phyloP scores from a whole-genome alignment of 2,797 vertebrate species.

The Varecia variegata region DNA sequence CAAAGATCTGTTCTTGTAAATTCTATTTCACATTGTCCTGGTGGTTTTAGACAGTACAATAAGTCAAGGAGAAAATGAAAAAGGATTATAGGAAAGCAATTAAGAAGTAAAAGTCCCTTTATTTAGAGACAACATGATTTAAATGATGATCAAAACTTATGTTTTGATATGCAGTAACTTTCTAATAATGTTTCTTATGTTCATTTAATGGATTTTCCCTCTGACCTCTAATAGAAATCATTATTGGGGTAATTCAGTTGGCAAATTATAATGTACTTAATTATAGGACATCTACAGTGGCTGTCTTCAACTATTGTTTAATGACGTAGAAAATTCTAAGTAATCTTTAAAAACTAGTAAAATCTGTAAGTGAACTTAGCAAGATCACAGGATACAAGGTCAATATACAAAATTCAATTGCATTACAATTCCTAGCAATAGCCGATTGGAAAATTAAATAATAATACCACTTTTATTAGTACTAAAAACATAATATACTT shows the following conservation, averaged over 20 bases:
- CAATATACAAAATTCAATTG: not conserved
- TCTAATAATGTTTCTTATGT: not conserved
- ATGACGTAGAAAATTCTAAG: not conserved
- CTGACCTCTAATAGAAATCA: not conserved
- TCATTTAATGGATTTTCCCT: not conserved
- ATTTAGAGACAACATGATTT: not conserved
- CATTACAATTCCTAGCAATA: not conserved
- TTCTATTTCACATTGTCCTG: not conserved
- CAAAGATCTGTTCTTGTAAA: not conserved
- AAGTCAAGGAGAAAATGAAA: not conserved
- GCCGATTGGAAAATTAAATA: not conserved
- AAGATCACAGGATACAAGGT: not conserved
- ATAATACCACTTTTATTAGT: not conserved
- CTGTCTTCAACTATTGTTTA: slow-evolving; percentile 12
- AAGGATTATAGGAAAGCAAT: not conserved
- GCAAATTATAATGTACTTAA: slow-evolving; percentile 5
- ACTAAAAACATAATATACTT: not conserved
- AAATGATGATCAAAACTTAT: not conserved
- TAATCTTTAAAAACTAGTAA: not conserved
- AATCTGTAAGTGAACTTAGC: not conserved
- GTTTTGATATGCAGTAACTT: not conserved
- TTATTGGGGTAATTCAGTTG: slow-evolving; percentile 15
- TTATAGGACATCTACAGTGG: not conserved
- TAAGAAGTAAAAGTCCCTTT: not conserved
- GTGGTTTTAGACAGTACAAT: not conserved